These are phyloP conservation scores for Acronicta aceris DNA, from an alignment of 2,888 invertebrate genomes.

Conservation along the genomic window DNA sequence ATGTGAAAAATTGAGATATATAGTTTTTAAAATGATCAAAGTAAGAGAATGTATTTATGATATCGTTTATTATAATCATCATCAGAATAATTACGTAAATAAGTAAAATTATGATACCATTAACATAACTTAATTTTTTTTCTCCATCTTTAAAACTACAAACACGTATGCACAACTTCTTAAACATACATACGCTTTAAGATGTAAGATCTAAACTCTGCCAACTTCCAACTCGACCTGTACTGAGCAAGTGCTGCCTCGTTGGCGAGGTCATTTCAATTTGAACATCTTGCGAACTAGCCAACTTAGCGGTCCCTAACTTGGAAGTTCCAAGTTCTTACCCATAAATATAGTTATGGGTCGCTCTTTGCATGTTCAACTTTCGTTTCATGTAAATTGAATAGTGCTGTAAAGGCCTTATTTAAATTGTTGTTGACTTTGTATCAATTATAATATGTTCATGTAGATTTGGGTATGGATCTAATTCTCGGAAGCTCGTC, in stretches of 20 bases:
- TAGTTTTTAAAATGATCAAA: too few species aligned
- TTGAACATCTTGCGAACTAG: constrained; percentile 56
- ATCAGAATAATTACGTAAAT: too few species aligned
- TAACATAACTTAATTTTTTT: too few species aligned
- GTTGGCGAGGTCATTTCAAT: constrained; percentile 60
- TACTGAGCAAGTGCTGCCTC: constrained; percentile 51
- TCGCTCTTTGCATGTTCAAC: constrained; percentile 41
- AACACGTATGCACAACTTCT: constrained; percentile 18
- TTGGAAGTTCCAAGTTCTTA: constrained; percentile 47
- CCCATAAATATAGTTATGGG: constrained; percentile 44
- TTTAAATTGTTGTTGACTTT: constrained; percentile 41
- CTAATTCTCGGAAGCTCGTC: neutral
- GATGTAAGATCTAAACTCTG: constrained; percentile 41
- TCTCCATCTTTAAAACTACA: constrained; percentile 9
- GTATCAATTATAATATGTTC: constrained; percentile 20
- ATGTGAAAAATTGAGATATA: too few species aligned
- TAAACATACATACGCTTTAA: constrained; percentile 39
- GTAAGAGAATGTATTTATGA: too few species aligned
- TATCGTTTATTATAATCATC: too few species aligned
- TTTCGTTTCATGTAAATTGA: constrained; percentile 53
- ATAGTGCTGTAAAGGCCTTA: constrained; percentile 40
- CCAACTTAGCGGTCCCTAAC: constrained; percentile 51
- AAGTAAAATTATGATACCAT: too few species aligned
- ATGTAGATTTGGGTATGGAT: constrained; percentile 7
- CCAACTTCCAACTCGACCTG: constrained; percentile 22